Conservation (phyloP, 2,113 vertebrate genomes). For the Odocoileus virginianus region DNA sequence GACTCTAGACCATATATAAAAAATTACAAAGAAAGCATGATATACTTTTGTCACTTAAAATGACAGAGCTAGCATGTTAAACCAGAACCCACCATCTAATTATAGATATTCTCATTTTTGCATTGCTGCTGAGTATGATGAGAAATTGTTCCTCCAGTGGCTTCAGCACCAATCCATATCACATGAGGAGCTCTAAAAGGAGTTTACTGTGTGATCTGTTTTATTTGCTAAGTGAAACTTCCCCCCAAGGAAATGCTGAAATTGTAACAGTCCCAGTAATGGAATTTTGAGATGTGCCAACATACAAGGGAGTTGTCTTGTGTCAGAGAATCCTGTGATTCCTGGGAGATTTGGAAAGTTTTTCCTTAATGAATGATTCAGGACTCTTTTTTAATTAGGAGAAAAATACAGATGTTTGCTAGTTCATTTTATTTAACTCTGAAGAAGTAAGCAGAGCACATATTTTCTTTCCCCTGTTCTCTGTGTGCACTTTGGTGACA, state of each 20-base stretch:
- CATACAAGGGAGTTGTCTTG: not conserved
- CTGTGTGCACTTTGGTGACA: not conserved
- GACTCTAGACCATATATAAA: not conserved
- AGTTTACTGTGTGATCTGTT: not conserved
- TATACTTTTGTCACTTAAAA: not conserved
- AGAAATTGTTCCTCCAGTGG: not conserved
- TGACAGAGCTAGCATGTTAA: not conserved
- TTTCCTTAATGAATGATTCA: not conserved
- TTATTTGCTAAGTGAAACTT: conserved; percentile 1
- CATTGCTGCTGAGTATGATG: not conserved
- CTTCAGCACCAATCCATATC: not conserved
- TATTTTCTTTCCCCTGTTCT: not conserved
- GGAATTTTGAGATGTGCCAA: not conserved
- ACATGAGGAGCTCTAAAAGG: not conserved
- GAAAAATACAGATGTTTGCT: conserved; percentile 2
- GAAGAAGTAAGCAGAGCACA: not conserved
- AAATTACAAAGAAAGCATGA: not conserved
- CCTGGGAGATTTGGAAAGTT: not conserved
- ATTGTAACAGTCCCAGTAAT: not conserved
- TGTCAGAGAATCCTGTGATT: not conserved
- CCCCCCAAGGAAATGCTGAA: not conserved
- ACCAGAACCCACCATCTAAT: not conserved
- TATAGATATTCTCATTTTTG: not conserved
- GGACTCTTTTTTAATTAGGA: not conserved
- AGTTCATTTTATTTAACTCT: conserved; percentile 16